Percentiles rank a stretch among this genome's conserved stretches.
These are phyloP conservation scores for Formica selysi DNA, from an alignment of 1,140 invertebrate genomes.

Conservation along the genomic window DNA sequence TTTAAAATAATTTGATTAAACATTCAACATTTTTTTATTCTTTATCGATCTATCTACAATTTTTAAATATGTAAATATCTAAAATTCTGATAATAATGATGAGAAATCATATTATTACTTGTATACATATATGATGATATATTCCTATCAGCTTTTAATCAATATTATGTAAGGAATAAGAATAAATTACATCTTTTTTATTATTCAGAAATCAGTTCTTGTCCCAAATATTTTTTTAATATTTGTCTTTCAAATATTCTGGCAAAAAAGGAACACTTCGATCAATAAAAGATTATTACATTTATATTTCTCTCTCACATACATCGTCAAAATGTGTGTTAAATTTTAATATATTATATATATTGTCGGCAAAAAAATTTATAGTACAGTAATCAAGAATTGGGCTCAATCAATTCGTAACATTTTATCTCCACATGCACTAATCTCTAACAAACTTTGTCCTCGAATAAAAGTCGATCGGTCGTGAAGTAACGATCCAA, in stretches of 20 bases:
- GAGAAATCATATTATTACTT: not conserved
- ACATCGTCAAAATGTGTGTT: not conserved
- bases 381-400: not conserved
- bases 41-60: not conserved
- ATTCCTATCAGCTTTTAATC: not conserved
- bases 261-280: not conserved
- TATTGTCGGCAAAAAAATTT: not conserved
- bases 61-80: not conserved
- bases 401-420: not conserved
- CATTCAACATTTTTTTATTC: not conserved
- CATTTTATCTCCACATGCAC: not conserved
- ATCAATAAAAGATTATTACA: not conserved
- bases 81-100: not conserved
- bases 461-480: not conserved
- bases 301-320: not conserved
- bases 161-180: not conserved
- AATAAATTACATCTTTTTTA: not conserved
- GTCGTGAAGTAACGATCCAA: slow-evolving; percentile 64
- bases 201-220: not conserved
- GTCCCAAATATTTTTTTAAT: not conserved
- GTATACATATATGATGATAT: not conserved
- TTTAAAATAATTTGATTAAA: not conserved
- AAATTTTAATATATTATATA: not conserved
- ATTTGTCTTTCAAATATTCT: not conserved
- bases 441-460: slow-evolving; percentile 48